Conservation (phyloP, 2,113 vertebrate species). For the Catagonus wagneri region DNA sequence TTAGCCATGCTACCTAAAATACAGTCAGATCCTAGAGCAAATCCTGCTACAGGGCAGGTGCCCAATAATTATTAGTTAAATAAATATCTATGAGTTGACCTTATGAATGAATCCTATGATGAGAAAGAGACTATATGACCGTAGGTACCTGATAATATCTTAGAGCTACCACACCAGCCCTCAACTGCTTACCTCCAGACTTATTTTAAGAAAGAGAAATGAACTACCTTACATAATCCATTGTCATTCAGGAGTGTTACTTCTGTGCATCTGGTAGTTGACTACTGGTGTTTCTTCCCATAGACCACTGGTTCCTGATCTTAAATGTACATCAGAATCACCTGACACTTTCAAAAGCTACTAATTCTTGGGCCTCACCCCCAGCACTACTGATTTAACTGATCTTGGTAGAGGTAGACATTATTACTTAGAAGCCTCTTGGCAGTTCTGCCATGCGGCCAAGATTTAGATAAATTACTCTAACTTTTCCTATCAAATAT, state of each 20-base stretch:
- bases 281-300: not conserved
- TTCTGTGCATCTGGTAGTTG: not conserved
- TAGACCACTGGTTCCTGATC: not conserved
- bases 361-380: not conserved
- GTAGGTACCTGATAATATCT: not conserved
- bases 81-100: not conserved
- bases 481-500: not conserved
- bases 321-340: constrained; percentile 1
- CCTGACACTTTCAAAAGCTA: not conserved
- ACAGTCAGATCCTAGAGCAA: not conserved
- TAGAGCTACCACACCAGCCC: not conserved
- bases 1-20: not conserved
- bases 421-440: not conserved
- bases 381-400: not conserved
- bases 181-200: not conserved
- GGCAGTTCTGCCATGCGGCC: not conserved
- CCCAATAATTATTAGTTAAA: not conserved
- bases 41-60: not conserved
- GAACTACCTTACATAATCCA: constrained; percentile 13
- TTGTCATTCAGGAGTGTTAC: not conserved
- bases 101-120: not conserved
- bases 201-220: constrained; percentile 11
- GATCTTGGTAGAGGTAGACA: not conserved
- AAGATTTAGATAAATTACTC: not conserved
- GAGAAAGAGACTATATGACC: not conserved